Evolutionary conservation across 2,113 vertebrate genomes (phyloP).

Genomic region (Scomber colias): DNA sequence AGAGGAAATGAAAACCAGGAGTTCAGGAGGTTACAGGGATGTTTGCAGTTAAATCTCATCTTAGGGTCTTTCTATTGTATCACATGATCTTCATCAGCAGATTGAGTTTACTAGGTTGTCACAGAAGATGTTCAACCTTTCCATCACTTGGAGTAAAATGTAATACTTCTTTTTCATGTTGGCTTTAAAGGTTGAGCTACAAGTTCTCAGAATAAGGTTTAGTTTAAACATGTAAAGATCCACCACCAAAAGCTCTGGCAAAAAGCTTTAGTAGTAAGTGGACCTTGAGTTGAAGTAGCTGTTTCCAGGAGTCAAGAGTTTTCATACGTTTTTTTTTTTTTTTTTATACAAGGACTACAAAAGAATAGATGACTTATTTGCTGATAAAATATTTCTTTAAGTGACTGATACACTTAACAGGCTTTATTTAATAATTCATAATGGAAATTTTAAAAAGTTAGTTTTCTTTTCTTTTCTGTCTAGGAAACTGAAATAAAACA

Average conservation of each 20-base stretch:
- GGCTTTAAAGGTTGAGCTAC: neutral
- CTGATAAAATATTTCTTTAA: neutral
- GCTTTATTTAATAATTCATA: neutral
- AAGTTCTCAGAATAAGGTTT: neutral
- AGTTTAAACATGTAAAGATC: neutral
- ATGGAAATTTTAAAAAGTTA: no score
- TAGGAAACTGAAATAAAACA: no score
- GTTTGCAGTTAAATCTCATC: no score
- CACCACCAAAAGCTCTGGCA: no score
- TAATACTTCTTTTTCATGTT: neutral
- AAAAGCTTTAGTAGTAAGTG: no score
- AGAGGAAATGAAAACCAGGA: conserved; percentile 32
- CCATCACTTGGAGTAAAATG: neutral
- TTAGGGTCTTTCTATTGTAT: neutral
- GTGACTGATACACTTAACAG: neutral
- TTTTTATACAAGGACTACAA: no score
- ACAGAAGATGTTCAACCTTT: neutral
- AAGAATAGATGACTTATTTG: neutral
- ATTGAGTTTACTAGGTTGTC: neutral
- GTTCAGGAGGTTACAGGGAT: neutral
- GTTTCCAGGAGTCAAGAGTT: no score
- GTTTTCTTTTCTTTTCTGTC: neutral
- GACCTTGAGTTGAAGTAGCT: no score
- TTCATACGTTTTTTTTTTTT: no score
- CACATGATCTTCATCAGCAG: neutral